Evolutionary conservation across 2,797 vertebrate genomes (phyloP), one percentile per base, ranked within the genome.

Genomic region (Semaprochilodus insignis): DNA sequence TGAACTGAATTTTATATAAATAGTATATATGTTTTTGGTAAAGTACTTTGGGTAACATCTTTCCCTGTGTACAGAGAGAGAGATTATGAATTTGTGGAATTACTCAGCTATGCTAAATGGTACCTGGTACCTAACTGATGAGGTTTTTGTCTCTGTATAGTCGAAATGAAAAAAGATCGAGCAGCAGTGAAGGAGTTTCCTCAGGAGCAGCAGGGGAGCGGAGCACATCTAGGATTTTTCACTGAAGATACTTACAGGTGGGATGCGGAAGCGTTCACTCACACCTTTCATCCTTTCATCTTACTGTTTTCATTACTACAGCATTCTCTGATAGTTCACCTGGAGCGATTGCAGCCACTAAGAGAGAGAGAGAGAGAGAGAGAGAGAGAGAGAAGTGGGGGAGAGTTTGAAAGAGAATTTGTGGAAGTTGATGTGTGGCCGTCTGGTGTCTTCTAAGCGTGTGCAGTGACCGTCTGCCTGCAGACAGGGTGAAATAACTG

Each of bases 391-490:
- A 66, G 52, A n/a, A 80, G 57, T 6, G 27, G 23, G 31, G 17
- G 63, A 76, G 57, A 66, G 62, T 44, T 48, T 73, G 79, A 31
- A n/a, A 69, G 63, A 48, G 48, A 21, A 44, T 74, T 70, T 59
- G 52, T 54, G 57, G 66, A 62, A 63, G 60, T 62, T 71, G 66
- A 70, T 44, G 63, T 71, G 81, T 55, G 65, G 65, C 17, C 16
- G 63, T 71, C 77, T 70, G n/a, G 67, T 63, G 40, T 77, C 54
- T 36, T 82, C 59, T 31, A 83, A 78, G 73, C 57, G 54, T 36
- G 62, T 69, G 14, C 36, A 52, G 36, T 51, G 65, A 60, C 21
- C 34, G 23, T 6, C 34, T n/a, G 23, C 13, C 36, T 51, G 36
- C 57, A 76, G 67, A 17, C 65, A 69, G 57, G 23, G 23, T 73